Evolutionary conservation across 2,797 vertebrate species (phyloP).

Genomic region (Lacerta bilineata): DNA sequence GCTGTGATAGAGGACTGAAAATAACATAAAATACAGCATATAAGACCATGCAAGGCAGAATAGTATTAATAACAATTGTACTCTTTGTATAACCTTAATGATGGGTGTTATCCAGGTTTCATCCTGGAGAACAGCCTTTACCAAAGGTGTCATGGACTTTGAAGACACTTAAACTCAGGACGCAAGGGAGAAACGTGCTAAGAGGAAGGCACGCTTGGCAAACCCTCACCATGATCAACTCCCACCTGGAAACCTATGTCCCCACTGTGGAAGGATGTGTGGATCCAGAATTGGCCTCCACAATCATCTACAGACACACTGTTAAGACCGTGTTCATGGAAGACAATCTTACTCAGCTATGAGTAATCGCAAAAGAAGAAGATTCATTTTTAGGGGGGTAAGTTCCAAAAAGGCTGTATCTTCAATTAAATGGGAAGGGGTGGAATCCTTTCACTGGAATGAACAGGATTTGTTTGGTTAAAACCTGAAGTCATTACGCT

Average conservation of each 20-base stretch:
- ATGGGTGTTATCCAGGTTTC: neutral
- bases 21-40: constrained; percentile 15
- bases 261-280: too few species aligned
- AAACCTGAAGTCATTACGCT: neutral
- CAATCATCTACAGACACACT: too few species aligned
- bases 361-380: neutral
- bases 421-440: neutral
- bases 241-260: too few species aligned
- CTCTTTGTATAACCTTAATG: neutral
- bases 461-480: constrained; percentile 4
- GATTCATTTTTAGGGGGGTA: constrained; percentile 26
- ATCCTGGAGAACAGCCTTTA: too few species aligned
- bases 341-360: too few species aligned
- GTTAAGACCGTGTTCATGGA: too few species aligned
- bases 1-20: constrained; percentile 41
- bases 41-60: constrained; percentile 17
- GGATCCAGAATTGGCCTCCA: too few species aligned
- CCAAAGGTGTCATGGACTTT: too few species aligned
- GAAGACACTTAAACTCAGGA: too few species aligned
- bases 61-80: constrained; percentile 15
- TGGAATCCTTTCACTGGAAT: neutral
- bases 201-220: too few species aligned
- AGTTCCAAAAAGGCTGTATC: neutral
- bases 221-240: too few species aligned
- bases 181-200: too few species aligned